Evolutionary conservation across 2,888 invertebrate species (phyloP), one percentile per base, ranked within the genome.

Genomic region (Ctenicera cuprea): DNA sequence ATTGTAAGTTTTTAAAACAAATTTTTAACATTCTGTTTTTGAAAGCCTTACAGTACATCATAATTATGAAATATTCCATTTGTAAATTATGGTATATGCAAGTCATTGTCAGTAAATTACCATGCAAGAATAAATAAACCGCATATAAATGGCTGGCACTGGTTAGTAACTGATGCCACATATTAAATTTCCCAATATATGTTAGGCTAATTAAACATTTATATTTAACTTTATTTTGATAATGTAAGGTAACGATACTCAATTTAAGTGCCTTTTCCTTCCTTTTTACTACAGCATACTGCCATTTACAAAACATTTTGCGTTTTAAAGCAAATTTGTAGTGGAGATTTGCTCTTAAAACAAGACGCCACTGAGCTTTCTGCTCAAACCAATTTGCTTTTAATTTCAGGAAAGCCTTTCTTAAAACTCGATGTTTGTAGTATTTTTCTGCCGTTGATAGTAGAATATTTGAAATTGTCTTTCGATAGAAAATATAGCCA

Each of bases 311-410:
- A 33, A 84, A 78, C 38, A 61, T 54, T 18, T 74, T 78, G 26
- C 78, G 74, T 74, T 80, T 79, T 38, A 80, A 63, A 52, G 71
- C 70, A 66, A 79, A 80, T 59, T 79, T 78, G 37, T 81, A 79
- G 71, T 84, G 82, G 45, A 85, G 76, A 33, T 82, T 75, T 7
- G 84, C 83, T 68, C 82, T 77, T 61, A 85, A 68, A 5, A 76
- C 66, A 50, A 82, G 70, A 66, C 83, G 81, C 83, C 83, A 83
- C 69, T 78, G 79, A n/a, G 80, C 73, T 71, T 76, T 79, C 59
- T 79, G 78, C 66, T 80, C 77, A 61, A 80, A 83, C 81, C 83
- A 83, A 71, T 74, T 68, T 5, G 52, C 69, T 52, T 72, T 72
- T 79, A 83, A 80, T 66, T 69, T 74, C 22, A 65, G 61, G 63